Conservation (phyloP, 1,140 invertebrate species). For the Panulirus ornatus region DNA sequence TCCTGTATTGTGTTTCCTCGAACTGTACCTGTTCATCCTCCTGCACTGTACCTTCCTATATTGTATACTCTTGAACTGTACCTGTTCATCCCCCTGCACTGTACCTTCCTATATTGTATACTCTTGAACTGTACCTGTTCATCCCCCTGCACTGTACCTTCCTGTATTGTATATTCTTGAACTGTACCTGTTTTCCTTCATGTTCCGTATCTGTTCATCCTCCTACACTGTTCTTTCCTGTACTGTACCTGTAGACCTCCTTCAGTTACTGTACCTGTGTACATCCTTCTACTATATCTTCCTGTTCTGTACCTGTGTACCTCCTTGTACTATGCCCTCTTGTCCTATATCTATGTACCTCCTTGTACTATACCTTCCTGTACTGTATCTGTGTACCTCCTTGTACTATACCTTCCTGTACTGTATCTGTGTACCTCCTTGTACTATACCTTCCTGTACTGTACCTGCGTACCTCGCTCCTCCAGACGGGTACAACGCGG, state of each 20-base stretch:
- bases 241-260: not conserved
- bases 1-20: too few relatives aligned
- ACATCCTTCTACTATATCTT: not conserved
- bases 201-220: not conserved
- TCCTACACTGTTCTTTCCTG: not conserved
- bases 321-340: not conserved
- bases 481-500: slow-evolving; percentile 81
- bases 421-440: not conserved
- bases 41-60: not conserved
- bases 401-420: not conserved
- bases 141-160: not conserved
- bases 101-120: not conserved
- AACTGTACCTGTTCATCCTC: too few relatives aligned
- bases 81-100: not conserved
- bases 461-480: not conserved
- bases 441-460: not conserved
- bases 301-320: not conserved
- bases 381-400: not conserved
- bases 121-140: not conserved
- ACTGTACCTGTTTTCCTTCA: not conserved
- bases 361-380: not conserved
- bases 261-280: not conserved
- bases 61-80: too few relatives aligned
- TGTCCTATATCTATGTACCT: not conserved
- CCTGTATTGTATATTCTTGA: not conserved